phyloP scores from a whole-genome alignment of 2,888 invertebrate genomes.

The Xanthorhoe designata region DNA sequence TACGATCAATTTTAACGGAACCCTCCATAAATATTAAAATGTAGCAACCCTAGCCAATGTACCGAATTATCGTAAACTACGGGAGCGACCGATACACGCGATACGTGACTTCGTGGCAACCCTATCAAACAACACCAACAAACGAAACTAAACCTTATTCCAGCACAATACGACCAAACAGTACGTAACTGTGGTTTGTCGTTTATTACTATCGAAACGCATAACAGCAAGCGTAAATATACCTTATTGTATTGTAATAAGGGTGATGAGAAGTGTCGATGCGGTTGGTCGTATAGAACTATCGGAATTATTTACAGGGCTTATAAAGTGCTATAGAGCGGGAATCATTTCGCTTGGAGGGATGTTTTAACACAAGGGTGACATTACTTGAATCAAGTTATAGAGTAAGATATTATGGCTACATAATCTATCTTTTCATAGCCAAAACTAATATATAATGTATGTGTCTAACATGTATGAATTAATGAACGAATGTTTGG shows the following conservation, averaged over 20 bases:
- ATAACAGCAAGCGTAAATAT: constrained; percentile 27
- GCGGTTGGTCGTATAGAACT: constrained; percentile 36
- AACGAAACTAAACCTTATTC: constrained; percentile 38
- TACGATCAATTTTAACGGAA: constrained; percentile 44
- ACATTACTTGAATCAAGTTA: constrained; percentile 31
- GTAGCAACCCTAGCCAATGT: constrained; percentile 49
- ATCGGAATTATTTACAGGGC: constrained; percentile 50
- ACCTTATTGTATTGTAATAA: constrained; percentile 36
- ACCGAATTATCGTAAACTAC: constrained; percentile 55
- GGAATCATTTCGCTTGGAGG: constrained; percentile 45
- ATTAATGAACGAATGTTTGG: no score
- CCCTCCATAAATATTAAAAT: constrained; percentile 48
- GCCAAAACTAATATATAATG: no score
- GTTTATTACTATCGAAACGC: constrained; percentile 22
- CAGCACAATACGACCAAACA: constrained; percentile 13
- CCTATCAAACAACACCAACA: constrained; percentile 23
- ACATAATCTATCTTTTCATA: no score
- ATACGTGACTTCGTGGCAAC: constrained; percentile 48
- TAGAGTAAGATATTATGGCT: constrained; percentile 8
- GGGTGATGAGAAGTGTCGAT: constrained; percentile 16
- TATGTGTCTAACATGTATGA: no score
- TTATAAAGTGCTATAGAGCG: constrained; percentile 48
- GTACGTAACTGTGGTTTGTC: constrained; percentile 25
- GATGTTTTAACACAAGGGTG: constrained; percentile 39
- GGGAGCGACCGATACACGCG: constrained; percentile 49